Base-by-base conservation (phyloP, 2,113 vertebrate species). In the Boleophthalmus pectinirostris region DNA sequence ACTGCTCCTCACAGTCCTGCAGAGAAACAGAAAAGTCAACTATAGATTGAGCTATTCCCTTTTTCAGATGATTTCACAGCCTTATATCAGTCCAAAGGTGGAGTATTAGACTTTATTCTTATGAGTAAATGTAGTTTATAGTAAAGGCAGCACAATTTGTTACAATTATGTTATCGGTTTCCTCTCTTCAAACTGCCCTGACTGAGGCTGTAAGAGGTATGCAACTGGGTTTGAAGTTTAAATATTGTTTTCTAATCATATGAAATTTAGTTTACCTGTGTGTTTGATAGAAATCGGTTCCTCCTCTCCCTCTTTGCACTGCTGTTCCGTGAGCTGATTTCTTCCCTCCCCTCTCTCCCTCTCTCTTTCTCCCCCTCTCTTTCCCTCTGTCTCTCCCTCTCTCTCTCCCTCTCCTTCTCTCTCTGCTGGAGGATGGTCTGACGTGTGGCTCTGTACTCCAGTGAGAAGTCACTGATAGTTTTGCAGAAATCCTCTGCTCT, bases 401-500 rank as follows among this genome's bases (percentile, higher is more conserved):
- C 4, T 16, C 38, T 87, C 49, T 82, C 82, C 10, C 65, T 70
- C n/a, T 88, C 88, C 43, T 73, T 68, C 66, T 94, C 91, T 45
- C 80, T 87, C 73, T 93, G 92, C 72, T 87, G 86, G 18, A 94
- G 74, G 64, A 94, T 61, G 72, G 81, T n/a, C 24, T 89, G 88
- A n/a, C 64, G 80, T 0, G 74, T 75, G 21, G 88, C 80, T 70
- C 91, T 79, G 75, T 91, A 94, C 84, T 95, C 94, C 78, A 95
- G 70, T 1, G 94, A 92, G 10, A 95, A 95, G 88, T 94, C 88
- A 14, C 93, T 94, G 70, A 95, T 84, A 4, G 78, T 94, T 75
- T 86, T 92, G 25, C 93, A 95, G 85, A 95, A 95, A 54, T 87
- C 87, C 69, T 92, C 91, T 0, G 89, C 82, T 63, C 73, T 89